Percentiles rank a stretch among this genome's conserved stretches.
phyloP scores from a whole-genome alignment of 2,888 invertebrate genomes.

The Tolmerus cingulatus region DNA sequence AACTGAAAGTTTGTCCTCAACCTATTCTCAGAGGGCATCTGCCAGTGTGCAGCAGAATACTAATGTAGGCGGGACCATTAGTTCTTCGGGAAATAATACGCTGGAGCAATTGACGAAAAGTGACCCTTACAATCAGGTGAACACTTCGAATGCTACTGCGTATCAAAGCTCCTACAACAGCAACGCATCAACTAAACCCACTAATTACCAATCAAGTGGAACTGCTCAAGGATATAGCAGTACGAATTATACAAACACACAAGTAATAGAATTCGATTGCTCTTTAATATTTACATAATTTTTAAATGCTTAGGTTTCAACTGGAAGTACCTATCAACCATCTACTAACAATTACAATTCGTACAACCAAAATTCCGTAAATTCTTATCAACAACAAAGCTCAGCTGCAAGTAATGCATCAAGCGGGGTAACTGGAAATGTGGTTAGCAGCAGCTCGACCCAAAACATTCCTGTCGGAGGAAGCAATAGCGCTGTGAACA shows the following conservation, averaged over 20 bases:
- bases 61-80: constrained; percentile 53
- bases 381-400: constrained; percentile 61
- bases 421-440: constrained; percentile 50
- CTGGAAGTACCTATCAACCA: constrained; percentile 60
- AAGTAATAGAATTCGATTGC: constrained; percentile 50
- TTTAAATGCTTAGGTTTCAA: constrained; percentile 54
- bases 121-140: constrained; percentile 62
- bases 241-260: constrained; percentile 60
- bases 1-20: constrained; percentile 58
- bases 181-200: constrained; percentile 56
- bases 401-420: constrained; percentile 45
- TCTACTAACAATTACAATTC: constrained; percentile 59
- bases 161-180: constrained; percentile 61
- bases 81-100: constrained; percentile 51
- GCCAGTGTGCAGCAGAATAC: constrained; percentile 54
- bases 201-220: constrained; percentile 59
- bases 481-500: constrained; percentile 57
- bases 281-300: neutral
- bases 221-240: constrained; percentile 60
- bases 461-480: constrained; percentile 64
- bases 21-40: constrained; percentile 57
- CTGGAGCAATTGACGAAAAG: constrained; percentile 61
- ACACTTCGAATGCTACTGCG: constrained; percentile 53
- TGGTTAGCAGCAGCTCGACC: constrained; percentile 54
- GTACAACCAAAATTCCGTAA: constrained; percentile 62